phyloP scores from a whole-genome alignment of 2,888 invertebrate species.

The Meteorus cinctellus region DNA sequence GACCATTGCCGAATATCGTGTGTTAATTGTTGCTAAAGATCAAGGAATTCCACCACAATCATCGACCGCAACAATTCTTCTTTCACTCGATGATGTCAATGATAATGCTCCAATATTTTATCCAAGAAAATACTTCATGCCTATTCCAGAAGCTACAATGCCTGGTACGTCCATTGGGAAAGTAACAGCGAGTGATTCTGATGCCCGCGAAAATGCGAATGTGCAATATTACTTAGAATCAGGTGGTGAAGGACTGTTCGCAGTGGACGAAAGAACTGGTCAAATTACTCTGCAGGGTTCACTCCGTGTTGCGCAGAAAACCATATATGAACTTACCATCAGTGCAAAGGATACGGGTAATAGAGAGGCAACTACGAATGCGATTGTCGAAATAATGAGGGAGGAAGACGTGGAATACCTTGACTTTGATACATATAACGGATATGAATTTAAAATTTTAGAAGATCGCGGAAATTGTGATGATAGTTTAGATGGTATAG shows the following conservation, averaged over 20 bases:
- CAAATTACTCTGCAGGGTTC: conserved; percentile 82
- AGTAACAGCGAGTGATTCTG: conserved; percentile 88
- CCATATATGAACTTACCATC: conserved; percentile 82
- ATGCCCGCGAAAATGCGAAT: conserved; percentile 91
- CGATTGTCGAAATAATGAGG: conserved; percentile 86
- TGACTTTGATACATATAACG: conserved; percentile 84
- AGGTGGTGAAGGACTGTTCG: conserved; percentile 87
- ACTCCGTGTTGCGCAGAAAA: conserved; percentile 79
- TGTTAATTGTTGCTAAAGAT: conserved; percentile 91
- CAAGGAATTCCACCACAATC: conserved; percentile 93
- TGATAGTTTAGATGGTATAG: conserved; percentile 72
- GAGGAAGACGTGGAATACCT: conserved; percentile 82
- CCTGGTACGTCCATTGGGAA: conserved; percentile 81
- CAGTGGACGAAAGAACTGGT: conserved; percentile 86
- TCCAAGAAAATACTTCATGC: conserved; percentile 88
- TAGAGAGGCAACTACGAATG: conserved; percentile 82
- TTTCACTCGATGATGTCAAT: conserved; percentile 90
- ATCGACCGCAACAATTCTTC: conserved; percentile 89
- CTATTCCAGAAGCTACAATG: conserved; percentile 81
- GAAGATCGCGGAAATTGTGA: conserved; percentile 84
- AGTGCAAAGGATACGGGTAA: conserved; percentile 89
- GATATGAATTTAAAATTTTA: conserved; percentile 86
- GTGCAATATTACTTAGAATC: conserved; percentile 86
- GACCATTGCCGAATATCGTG: conserved; percentile 83
- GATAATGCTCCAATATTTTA: conserved; percentile 95